phyloP scores from a whole-genome alignment of 2,888 invertebrate species.

The Flabesymbios commensalis region DNA sequence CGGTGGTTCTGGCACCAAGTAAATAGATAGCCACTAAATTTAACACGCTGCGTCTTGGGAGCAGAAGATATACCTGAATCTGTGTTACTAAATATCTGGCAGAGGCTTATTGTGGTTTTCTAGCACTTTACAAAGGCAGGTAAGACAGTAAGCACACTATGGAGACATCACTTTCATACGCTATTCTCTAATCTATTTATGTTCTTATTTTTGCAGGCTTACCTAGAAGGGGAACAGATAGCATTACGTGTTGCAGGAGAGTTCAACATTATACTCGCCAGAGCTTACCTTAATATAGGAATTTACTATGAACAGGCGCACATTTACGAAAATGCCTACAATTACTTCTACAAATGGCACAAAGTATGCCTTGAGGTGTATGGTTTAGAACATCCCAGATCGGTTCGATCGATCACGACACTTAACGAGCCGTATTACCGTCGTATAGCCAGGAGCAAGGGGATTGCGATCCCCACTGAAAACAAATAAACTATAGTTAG shows the following conservation, averaged over 20 bases:
- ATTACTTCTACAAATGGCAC: conserved; percentile 10
- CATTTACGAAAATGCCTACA: conserved; percentile 25
- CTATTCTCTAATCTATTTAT: too few species aligned
- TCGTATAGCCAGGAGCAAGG: not conserved
- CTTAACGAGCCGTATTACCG: conserved; percentile 1
- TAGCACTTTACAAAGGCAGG: too few species aligned
- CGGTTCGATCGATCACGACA: not conserved
- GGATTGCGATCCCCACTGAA: not conserved
- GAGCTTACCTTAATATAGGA: conserved; percentile 33
- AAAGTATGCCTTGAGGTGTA: not conserved
- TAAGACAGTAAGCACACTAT: too few species aligned
- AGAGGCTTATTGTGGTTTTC: too few species aligned
- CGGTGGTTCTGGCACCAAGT: too few species aligned
- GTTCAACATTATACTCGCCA: conserved; percentile 19
- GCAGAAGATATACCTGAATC: too few species aligned
- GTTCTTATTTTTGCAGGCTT: too few species aligned
- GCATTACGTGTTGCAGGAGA: conserved; percentile 20
- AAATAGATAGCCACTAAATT: too few species aligned
- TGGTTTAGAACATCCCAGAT: not conserved
- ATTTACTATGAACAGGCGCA: conserved; percentile 33
- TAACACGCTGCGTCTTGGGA: too few species aligned
- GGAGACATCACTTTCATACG: too few species aligned
- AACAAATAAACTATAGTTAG: too few species aligned
- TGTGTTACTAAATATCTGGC: too few species aligned
- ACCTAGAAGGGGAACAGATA: conserved; percentile 24